These are phyloP conservation scores for Pelagia noctiluca DNA, from an alignment of 30 jellyfish, hydroid and myxozoan species.

Conservation along the genomic window DNA sequence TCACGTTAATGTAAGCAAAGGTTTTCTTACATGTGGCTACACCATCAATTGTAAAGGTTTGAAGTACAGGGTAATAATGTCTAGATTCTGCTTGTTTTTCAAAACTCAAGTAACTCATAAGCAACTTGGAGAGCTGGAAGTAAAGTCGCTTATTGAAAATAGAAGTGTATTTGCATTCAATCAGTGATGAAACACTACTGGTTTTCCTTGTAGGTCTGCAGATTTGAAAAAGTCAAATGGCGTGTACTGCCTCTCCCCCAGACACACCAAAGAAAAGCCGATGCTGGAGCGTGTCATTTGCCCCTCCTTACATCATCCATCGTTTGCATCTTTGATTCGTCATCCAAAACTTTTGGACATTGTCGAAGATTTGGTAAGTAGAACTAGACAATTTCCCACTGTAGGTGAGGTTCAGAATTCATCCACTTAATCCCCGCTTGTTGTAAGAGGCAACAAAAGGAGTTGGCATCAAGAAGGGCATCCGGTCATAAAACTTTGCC, in stretches of 20 bases:
- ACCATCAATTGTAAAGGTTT: no score
- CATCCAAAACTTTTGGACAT: slow-evolving; percentile 72
- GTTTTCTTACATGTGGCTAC: background rate
- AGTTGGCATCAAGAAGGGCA: background rate
- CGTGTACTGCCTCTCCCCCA: slow-evolving; percentile 30
- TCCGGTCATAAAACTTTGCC: background rate
- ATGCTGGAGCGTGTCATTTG: slow-evolving; percentile 70
- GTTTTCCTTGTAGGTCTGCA: slow-evolving; percentile 46
- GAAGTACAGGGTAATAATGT: no score
- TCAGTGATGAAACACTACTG: background rate
- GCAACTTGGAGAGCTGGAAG: background rate
- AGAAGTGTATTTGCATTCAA: background rate
- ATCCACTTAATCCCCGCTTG: background rate
- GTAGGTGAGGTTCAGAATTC: background rate
- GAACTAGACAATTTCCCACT: background rate
- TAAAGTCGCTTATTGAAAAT: background rate
- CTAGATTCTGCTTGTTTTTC: no score
- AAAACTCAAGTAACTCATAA: background rate
- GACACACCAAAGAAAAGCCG: slow-evolving; percentile 56
- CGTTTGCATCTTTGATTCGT: slow-evolving; percentile 52
- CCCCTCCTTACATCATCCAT: slow-evolving; percentile 80
- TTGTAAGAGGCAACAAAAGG: background rate
- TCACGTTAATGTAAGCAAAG: no score
- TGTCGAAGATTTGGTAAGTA: slow-evolving; percentile 83
- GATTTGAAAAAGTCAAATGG: slow-evolving; percentile 20